A percentile compares a stretch with the other conserved stretches of the same genome.
phyloP scores from a whole-genome alignment of 1,140 invertebrate species.

The Nilaparvata lugens region DNA sequence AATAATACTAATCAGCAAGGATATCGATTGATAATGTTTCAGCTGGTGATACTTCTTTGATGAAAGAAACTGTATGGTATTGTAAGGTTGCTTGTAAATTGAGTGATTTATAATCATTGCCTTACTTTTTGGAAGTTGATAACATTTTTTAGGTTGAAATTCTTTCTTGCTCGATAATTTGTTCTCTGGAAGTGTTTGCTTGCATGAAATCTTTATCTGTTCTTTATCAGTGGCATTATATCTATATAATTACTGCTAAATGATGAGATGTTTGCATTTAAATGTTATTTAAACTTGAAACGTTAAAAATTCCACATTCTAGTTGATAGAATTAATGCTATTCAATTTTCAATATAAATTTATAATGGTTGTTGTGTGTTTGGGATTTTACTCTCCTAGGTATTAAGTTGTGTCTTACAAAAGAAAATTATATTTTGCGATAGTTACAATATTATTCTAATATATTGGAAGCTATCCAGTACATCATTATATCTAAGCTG shows the following conservation, averaged over 20 bases:
- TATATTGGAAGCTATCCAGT: too few species aligned
- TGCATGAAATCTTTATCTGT: conserved; percentile 1
- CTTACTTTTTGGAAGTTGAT: conserved; percentile 2
- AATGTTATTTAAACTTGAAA: background rate
- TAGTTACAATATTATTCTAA: too few species aligned
- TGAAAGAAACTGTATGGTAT: too few species aligned
- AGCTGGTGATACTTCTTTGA: too few species aligned
- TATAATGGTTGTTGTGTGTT: background rate
- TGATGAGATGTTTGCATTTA: conserved; percentile 1
- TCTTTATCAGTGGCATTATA: background rate
- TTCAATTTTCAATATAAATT: too few species aligned
- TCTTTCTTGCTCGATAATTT: background rate
- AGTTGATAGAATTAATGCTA: too few species aligned
- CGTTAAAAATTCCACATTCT: too few species aligned
- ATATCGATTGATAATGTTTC: too few species aligned
- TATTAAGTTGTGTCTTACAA: background rate
- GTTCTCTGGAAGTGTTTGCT: background rate
- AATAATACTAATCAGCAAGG: too few species aligned
- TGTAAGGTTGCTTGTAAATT: too few species aligned
- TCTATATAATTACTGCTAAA: background rate
- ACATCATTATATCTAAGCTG: too few species aligned
- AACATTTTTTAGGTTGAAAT: background rate
- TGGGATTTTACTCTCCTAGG: background rate
- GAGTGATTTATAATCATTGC: background rate
- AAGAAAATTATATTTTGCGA: too few species aligned